Percentiles rank a stretch among this genome's conserved stretches.
Conservation (phyloP, 2,113 vertebrate species). For the Gallinago paraguaiae region DNA sequence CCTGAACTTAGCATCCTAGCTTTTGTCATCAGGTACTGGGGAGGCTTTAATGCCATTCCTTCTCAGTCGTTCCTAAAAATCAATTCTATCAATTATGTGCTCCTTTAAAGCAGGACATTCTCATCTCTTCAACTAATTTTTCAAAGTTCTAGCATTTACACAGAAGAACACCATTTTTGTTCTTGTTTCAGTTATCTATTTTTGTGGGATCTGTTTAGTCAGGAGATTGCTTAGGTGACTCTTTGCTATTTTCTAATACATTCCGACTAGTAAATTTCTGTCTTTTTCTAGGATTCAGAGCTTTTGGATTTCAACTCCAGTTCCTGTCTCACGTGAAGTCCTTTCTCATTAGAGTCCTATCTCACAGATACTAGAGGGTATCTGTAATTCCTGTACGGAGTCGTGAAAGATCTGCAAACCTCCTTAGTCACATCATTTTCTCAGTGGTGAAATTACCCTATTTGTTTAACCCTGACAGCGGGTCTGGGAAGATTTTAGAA, state of each 20-base stretch:
- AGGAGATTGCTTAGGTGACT: neutral
- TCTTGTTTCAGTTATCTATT: neutral
- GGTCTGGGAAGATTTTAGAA: neutral
- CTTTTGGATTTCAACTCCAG: neutral
- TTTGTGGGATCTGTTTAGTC: neutral
- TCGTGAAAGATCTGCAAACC: neutral
- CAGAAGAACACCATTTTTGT: neutral
- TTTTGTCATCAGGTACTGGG: neutral
- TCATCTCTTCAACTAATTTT: neutral
- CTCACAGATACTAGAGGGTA: neutral
- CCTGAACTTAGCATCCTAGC: neutral
- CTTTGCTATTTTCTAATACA: neutral
- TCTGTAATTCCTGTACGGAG: neutral
- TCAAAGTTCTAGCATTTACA: neutral
- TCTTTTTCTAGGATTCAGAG: neutral
- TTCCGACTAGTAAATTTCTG: neutral
- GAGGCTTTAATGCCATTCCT: neutral
- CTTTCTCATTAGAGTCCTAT: neutral
- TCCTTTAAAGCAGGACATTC: neutral
- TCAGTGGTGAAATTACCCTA: neutral
- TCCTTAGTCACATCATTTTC: neutral
- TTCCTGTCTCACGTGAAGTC: neutral
- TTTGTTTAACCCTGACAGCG: neutral
- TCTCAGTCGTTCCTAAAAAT: neutral
- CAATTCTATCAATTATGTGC: neutral